Evolutionary conservation across 2,113 vertebrate species (phyloP).

Genomic region (Oryctolagus cuniculus): DNA sequence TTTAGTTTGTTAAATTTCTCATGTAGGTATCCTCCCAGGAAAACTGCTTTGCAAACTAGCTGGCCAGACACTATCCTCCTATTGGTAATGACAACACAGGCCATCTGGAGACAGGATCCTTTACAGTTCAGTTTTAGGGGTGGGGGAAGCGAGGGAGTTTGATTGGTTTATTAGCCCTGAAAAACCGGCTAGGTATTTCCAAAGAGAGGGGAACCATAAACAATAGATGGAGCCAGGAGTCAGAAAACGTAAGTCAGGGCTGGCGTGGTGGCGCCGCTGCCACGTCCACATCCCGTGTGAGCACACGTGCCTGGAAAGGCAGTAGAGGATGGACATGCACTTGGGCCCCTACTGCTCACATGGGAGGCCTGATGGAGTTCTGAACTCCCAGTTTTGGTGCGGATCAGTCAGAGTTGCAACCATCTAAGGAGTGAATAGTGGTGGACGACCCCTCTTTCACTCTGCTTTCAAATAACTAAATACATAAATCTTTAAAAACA

Average conservation of each 20-base stretch:
- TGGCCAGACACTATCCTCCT: background rate
- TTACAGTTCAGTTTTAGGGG: constrained; percentile 6
- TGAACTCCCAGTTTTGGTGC: too few relatives aligned
- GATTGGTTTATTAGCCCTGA: constrained; percentile 55
- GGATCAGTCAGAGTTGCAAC: too few relatives aligned
- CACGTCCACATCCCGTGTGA: too few relatives aligned
- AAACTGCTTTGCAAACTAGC: constrained; percentile 2
- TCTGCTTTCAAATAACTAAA: too few relatives aligned
- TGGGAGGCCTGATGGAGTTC: too few relatives aligned
- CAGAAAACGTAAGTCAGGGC: background rate
- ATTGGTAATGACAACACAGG: background rate
- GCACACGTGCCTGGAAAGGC: too few relatives aligned
- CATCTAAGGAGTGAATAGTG: too few relatives aligned
- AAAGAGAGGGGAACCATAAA: constrained; percentile 37
- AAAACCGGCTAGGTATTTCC: background rate
- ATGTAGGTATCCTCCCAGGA: background rate
- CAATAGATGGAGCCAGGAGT: background rate
- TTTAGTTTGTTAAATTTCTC: constrained; percentile 28
- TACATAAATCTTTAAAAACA: too few relatives aligned
- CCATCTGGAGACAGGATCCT: background rate
- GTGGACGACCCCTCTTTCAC: too few relatives aligned
- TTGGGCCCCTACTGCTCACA: too few relatives aligned
- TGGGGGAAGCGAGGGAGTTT: background rate
- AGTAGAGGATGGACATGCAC: too few relatives aligned
- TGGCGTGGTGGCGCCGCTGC: too few relatives aligned